These are phyloP conservation scores for Graptemys geographica DNA, from an alignment of 2,797 vertebrate genomes.

Conservation along the genomic window DNA sequence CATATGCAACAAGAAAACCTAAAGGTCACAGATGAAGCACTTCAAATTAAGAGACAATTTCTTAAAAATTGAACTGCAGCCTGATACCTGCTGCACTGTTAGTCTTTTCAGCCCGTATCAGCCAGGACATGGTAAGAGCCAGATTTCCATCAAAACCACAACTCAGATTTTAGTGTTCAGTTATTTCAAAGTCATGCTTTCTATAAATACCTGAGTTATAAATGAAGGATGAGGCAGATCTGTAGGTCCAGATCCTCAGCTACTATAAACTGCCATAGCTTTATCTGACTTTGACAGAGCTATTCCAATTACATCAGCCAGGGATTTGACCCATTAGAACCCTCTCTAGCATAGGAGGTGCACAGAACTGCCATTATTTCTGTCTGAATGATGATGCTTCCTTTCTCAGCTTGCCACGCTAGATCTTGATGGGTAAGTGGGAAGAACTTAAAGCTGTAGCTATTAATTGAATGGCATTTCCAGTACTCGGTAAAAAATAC, in stretches of 20 bases:
- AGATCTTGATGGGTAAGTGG: neutral
- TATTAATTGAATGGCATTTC: neutral
- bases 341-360: neutral
- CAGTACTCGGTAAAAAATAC: neutral
- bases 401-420: neutral
- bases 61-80: accelerated
- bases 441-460: neutral
- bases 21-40: neutral
- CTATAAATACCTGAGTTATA: neutral
- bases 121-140: accelerated
- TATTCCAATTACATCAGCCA: neutral
- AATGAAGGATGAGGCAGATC: neutral
- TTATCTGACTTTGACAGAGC: neutral
- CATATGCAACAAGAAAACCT: neutral
- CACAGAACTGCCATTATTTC: neutral
- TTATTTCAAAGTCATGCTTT: neutral
- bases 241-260: neutral
- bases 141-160: neutral
- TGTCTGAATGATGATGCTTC: neutral
- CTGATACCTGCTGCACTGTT: neutral
- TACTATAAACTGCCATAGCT: neutral
- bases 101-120: neutral
- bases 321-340: neutral
- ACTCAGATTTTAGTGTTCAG: neutral
- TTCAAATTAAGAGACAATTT: neutral